Evolutionary conservation across 2,888 invertebrate species (phyloP).

Genomic region (Azorinus chamasolen): DNA sequence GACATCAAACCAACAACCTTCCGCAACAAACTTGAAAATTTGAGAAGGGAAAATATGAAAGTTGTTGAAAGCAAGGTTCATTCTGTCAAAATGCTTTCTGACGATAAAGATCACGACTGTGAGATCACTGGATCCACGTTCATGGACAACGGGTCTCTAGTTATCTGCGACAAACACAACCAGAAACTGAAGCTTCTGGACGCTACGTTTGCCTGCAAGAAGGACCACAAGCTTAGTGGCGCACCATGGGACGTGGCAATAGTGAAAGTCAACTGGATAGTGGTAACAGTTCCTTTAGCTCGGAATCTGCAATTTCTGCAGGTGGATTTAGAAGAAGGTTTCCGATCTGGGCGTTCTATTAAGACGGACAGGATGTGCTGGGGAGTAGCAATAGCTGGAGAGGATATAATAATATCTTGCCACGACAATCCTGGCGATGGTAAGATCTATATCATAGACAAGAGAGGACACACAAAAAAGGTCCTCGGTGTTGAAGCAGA

Average conservation of each 20-base stretch:
- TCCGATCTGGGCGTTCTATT: constrained; percentile 40
- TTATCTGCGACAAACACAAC: constrained; percentile 55
- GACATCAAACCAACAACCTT: constrained; percentile 46
- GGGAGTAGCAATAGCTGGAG: constrained; percentile 42
- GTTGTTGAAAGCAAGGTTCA: constrained; percentile 51
- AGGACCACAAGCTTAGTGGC: constrained; percentile 28
- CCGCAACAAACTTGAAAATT: constrained; percentile 27
- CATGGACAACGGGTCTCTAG: constrained; percentile 41
- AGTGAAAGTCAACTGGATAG: constrained; percentile 45
- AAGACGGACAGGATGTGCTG: constrained; percentile 59
- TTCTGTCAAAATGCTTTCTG: constrained; percentile 49
- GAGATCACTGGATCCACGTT: constrained; percentile 57
- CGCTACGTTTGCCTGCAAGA: constrained; percentile 30
- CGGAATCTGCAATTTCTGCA: constrained; percentile 53
- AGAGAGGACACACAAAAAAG: constrained; percentile 53
- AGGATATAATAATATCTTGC: constrained; percentile 41
- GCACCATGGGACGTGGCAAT: constrained; percentile 53
- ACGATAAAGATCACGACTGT: constrained; percentile 53
- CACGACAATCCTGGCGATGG: constrained; percentile 60
- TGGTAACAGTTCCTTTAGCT: constrained; percentile 37
- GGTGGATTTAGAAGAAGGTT: constrained; percentile 39
- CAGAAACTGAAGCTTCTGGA: constrained; percentile 47
- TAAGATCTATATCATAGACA: constrained; percentile 44
- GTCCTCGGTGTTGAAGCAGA: constrained; percentile 47
- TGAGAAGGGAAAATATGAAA: constrained; percentile 45